A percentile compares a stretch with the other conserved stretches of the same genome.
These are phyloP conservation scores for Perccottus glenii DNA, from an alignment of 2,113 vertebrate genomes.

Conservation along the genomic window DNA sequence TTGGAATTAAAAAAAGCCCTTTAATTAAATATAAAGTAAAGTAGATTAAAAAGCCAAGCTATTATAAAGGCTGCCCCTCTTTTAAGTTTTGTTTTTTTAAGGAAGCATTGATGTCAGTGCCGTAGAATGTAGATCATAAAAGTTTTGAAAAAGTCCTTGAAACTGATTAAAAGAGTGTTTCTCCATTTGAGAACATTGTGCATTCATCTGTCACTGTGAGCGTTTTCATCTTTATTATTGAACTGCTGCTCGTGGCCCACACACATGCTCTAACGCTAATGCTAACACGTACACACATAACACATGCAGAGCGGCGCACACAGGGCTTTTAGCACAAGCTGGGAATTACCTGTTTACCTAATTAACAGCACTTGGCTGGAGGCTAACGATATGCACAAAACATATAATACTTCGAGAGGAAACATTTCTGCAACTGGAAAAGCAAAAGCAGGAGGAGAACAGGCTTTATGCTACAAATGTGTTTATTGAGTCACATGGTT, in stretches of 20 bases:
- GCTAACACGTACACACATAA: slow-evolving; percentile 22
- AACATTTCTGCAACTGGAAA: slow-evolving; percentile 13
- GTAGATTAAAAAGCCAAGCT: too few relatives aligned
- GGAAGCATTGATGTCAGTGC: slow-evolving; percentile 3
- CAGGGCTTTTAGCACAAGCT: slow-evolving; percentile 26
- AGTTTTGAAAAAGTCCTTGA: neutral
- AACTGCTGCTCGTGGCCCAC: slow-evolving; percentile 21
- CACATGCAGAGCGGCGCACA: slow-evolving; percentile 27
- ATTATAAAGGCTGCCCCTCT: neutral
- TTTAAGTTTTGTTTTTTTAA: slow-evolving; percentile 9
- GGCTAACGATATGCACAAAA: slow-evolving; percentile 70
- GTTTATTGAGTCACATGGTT: slow-evolving; percentile 15
- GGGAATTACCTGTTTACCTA: slow-evolving; percentile 76
- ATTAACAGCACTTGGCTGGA: slow-evolving; percentile 73
- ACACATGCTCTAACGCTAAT: neutral
- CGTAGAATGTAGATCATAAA: neutral
- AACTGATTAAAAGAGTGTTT: neutral
- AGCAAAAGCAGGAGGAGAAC: slow-evolving; percentile 25
- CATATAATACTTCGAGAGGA: slow-evolving; percentile 49
- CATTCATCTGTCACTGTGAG: slow-evolving; percentile 27
- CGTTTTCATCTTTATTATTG: slow-evolving; percentile 41
- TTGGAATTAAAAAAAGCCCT: too few relatives aligned
- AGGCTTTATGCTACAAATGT: slow-evolving; percentile 27
- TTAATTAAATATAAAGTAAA: too few relatives aligned
- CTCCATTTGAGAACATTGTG: slow-evolving; percentile 18